Evolutionary conservation across 1,140 invertebrate genomes (phyloP), one percentile per base, ranked within the genome.

Genomic region (Melitaea cinxia): DNA sequence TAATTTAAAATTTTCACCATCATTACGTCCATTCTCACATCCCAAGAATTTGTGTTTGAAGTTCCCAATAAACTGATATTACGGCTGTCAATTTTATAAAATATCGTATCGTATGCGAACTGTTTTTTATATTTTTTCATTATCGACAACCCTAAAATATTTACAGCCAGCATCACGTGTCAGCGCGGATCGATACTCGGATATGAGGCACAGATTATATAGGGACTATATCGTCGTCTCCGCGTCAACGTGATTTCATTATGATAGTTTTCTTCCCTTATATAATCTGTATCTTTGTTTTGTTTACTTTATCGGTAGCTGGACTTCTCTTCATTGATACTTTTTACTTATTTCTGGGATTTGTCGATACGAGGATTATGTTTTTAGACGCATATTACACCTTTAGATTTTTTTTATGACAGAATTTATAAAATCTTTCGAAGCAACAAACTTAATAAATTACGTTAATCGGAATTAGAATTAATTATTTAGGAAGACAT

Each of bases 121-220:
- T 58, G 1, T 21, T 47, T 19, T 30, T 58, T 14, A 30, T 45
- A 10, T 0, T 42, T 49, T 45, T 53, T 19, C 4, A 12, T 52
- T 5, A 15, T 12, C 35, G 15, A 42, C 50, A 76, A 68, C 72
- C 73, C 70, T 76, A 28, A 42, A 6, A 12, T 26, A 45, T 47
- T 62, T 39, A 39, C 45, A 57, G 26, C 21, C 24, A 54, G 64
- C 39, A 65, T 71, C 68, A 64, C 72, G 70, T 76, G 69, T 65
- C 68, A 68, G 54, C 65, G 54, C 65, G 68, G 73, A 79, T 75
- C 77, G 75, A 79, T 79, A 79, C 50, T 21, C 54, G 60, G 66
- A 68, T 70, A 68, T 70, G 50, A 58, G 64, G 61, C 56, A 62
- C 63, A 69, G 71, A 75, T 78, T 75, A 77, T 70, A 65, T 59